phyloP scores from a whole-genome alignment of 2,113 vertebrate genomes.

The Ploceus nigricollis region DNA sequence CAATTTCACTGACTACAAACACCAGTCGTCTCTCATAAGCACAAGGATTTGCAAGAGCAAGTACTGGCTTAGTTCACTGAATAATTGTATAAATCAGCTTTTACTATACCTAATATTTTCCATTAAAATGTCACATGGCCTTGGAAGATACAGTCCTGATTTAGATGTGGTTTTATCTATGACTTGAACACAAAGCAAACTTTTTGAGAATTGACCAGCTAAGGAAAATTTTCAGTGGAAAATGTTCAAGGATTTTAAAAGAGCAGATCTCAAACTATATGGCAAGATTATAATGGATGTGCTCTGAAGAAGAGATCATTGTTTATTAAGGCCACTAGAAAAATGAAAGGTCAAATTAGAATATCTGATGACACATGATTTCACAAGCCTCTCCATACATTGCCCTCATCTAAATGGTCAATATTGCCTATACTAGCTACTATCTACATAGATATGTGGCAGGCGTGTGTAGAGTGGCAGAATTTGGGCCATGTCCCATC shows the following conservation, averaged over 20 bases:
- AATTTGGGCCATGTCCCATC: neutral
- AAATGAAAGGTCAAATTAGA: neutral
- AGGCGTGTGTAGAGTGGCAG: neutral
- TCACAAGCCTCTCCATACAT: neutral
- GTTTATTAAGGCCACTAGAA: neutral
- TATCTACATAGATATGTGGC: neutral
- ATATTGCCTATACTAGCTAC: neutral
- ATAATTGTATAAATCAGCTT: neutral
- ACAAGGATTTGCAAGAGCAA: conserved; percentile 1
- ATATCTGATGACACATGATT: neutral
- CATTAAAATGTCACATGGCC: neutral
- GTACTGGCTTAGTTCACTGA: neutral
- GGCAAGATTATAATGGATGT: neutral
- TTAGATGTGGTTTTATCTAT: neutral
- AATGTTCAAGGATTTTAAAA: neutral
- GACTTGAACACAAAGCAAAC: neutral
- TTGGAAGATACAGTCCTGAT: neutral
- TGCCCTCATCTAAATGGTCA: neutral
- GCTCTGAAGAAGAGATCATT: neutral
- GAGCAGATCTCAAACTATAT: neutral
- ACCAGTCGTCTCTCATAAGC: neutral
- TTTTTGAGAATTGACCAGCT: neutral
- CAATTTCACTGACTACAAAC: neutral
- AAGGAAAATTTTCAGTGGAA: neutral
- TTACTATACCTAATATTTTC: neutral